These are phyloP conservation scores for Sebastes hubbsi DNA, from an alignment of 2,797 vertebrate genomes.

Conservation along the genomic window DNA sequence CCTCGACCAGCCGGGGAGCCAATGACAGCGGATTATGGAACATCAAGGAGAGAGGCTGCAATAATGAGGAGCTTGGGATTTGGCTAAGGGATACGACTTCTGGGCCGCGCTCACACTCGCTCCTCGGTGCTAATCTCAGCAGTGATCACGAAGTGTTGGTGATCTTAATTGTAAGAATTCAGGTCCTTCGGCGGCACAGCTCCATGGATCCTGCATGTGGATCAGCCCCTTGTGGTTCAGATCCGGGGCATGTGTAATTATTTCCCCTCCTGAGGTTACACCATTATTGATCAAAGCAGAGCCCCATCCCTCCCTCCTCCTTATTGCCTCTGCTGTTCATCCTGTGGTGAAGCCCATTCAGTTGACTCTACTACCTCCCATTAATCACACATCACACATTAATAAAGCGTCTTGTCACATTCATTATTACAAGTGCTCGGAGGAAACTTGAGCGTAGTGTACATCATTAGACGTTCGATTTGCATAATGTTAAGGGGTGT, in stretches of 20 bases:
- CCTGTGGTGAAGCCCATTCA: conserved; percentile 41
- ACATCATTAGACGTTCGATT: conserved; percentile 8
- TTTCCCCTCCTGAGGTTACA: conserved; percentile 54
- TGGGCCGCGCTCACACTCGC: conserved; percentile 4
- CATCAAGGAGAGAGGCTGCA: conserved; percentile 51
- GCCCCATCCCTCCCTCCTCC: conserved; percentile 11
- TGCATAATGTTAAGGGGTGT: conserved; percentile 18
- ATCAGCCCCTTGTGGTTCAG: conserved; percentile 14
- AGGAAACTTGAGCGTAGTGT: conserved; percentile 12
- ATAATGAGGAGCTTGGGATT: conserved; percentile 63
- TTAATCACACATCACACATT: conserved; percentile 52
- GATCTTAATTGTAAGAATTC: conserved; percentile 32
- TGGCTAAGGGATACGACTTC: conserved; percentile 13
- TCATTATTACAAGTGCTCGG: conserved; percentile 42
- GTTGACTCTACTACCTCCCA: conserved; percentile 24
- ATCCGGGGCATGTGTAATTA: conserved; percentile 58
- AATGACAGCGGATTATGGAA: conserved; percentile 61
- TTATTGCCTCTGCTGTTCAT: conserved; percentile 48
- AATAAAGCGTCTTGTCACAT: conserved; percentile 49
- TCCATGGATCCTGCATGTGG: not conserved
- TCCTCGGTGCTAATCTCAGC: conserved; percentile 31
- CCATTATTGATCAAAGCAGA: conserved; percentile 61
- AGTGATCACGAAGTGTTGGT: conserved; percentile 28
- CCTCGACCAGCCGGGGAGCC: conserved; percentile 21
- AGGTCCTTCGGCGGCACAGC: not conserved